Evolutionary conservation across 2,113 vertebrate genomes (phyloP).

Genomic region (Brienomyrus longianalis): DNA sequence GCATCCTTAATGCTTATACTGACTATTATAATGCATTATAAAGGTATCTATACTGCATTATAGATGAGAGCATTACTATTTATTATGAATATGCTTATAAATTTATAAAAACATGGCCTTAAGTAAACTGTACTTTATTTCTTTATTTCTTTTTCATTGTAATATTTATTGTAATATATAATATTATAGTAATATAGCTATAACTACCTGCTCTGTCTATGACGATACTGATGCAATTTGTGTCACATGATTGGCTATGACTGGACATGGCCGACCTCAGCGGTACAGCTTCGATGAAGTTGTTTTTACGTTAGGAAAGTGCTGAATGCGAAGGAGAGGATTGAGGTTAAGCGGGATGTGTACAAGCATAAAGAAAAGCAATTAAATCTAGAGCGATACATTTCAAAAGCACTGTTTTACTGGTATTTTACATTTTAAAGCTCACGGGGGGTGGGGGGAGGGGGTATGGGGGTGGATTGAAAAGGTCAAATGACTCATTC

Average conservation of each 20-base stretch:
- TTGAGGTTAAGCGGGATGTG: neutral
- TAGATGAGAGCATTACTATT: neutral
- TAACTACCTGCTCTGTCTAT: too few relatives aligned
- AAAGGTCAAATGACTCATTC: conserved; percentile 7
- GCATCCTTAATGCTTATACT: too few relatives aligned
- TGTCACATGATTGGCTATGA: neutral
- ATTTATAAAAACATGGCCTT: neutral
- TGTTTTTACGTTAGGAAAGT: neutral
- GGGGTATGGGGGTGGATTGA: neutral
- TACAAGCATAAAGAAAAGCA: neutral
- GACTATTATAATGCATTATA: neutral
- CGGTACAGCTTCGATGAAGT: neutral
- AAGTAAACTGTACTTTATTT: neutral
- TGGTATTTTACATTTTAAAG: conserved; percentile 2
- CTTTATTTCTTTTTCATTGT: neutral
- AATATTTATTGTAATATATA: neutral
- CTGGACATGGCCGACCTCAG: too few relatives aligned
- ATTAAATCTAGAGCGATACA: neutral
- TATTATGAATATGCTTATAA: neutral
- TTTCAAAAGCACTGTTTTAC: neutral
- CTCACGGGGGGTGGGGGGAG: neutral
- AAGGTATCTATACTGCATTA: neutral
- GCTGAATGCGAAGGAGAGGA: neutral
- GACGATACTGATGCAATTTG: neutral
- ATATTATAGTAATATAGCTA: neutral